A percentile compares a stretch with the other conserved stretches of the same genome.
These are phyloP conservation scores for Montipora capricornis DNA, from an alignment of 64 coral and sea anemone genomes.

Conservation along the genomic window DNA sequence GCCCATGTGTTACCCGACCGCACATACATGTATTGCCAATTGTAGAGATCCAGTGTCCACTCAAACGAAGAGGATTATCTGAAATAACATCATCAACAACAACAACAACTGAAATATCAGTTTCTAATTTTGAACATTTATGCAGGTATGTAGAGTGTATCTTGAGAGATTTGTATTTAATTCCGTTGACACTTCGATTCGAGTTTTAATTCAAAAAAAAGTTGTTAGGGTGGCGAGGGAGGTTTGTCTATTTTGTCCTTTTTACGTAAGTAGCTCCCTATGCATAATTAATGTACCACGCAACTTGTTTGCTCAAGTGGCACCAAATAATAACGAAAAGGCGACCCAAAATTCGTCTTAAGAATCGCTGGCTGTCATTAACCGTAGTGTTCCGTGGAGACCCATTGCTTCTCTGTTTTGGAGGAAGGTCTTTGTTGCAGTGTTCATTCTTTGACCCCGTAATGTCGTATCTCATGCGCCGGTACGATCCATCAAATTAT, in stretches of 20 bases:
- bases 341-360: conserved; percentile 17
- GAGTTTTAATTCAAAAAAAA: neutral
- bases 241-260: conserved; percentile 6
- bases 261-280: conserved; percentile 13
- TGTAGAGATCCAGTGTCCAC: neutral
- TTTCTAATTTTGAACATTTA: neutral
- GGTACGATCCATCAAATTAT: conserved; percentile 22
- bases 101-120: neutral
- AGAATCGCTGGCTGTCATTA: neutral
- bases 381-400: conserved; percentile 2
- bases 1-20: neutral
- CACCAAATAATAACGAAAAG: conserved; percentile 11
- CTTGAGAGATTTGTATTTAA: neutral
- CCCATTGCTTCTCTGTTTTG: neutral
- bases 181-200: conserved; percentile 25
- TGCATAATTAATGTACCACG: neutral
- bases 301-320: neutral
- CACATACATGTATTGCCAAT: neutral
- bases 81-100: neutral
- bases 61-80: neutral
- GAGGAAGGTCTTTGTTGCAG: neutral
- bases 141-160: conserved; percentile 23
- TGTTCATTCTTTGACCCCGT: neutral
- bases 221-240: neutral
- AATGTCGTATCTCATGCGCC: conserved; percentile 29